Base-by-base conservation (phyloP, 2,797 vertebrate species). In the Labroides dimidiatus region DNA sequence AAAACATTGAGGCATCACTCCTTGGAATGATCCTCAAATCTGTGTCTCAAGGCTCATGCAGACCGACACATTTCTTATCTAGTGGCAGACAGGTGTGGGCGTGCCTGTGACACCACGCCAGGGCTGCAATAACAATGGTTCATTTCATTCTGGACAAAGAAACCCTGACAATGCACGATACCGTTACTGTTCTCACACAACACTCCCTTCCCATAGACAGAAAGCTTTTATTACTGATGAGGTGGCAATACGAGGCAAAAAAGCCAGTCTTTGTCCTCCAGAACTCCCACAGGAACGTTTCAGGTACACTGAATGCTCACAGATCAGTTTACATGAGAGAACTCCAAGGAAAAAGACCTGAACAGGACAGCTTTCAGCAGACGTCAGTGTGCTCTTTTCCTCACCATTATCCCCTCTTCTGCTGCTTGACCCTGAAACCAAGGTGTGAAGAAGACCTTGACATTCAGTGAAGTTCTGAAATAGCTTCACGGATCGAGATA, bases 261-360 rank as follows among this genome's bases (percentile, higher is more conserved):
- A 56, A 43, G 53, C 14, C 43, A 41, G 53, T 70, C 33, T 70
- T 55, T 74, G 78, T 81, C 43, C 69, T 69, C 44, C 58, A 45
- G 1, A 44, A 41, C 17, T 68, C 57, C 61, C 53, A 56, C n/a
- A 52, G 78, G 77, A 71, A 43, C 44, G 17, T 71, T 53, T 64
- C 66, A 68, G 68, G 59, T 64, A 44, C 59, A 52, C 30, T 15
- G 49, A 74, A 41, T n/a, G 47, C 43, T 60, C 39, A 36, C 9
- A 15, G 77, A 72, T 84, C 72, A 45, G 69, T 73, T 81, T 75
- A 77, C 81, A 78, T 19, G 65, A 71, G 60, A 62, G 64, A 7
- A 2, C 36, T 57, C 4, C 4, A 5, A 69, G 11, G 16, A 50
- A 45, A 49, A 48, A 52, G 21, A 64, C 19, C 74, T 50, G 68